Conservation (phyloP, 2,113 vertebrate genomes). For the Pimephales promelas region DNA sequence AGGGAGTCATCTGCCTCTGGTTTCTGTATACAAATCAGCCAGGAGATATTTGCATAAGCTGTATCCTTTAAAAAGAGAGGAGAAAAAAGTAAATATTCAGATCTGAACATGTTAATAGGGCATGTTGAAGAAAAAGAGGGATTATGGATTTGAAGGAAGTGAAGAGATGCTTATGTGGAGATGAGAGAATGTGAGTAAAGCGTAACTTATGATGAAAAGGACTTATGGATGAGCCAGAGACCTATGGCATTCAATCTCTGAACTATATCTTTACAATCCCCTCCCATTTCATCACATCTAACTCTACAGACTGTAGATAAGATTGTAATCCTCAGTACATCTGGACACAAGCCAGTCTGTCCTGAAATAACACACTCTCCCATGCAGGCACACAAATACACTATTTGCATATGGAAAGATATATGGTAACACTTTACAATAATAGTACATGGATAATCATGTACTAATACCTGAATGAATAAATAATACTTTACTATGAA, state of each 20-base stretch:
- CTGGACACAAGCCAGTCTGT: conserved; percentile 25
- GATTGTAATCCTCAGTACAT: conserved; percentile 42
- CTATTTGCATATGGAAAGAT: not conserved
- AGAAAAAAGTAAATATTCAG: not conserved
- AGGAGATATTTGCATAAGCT: conserved; percentile 34
- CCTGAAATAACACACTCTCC: not conserved
- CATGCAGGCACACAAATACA: conserved; percentile 10
- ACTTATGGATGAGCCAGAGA: not conserved
- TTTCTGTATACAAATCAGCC: conserved; percentile 33
- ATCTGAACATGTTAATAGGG: not conserved
- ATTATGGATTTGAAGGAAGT: not conserved
- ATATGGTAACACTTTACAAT: too few species aligned
- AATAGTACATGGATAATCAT: too few species aligned
- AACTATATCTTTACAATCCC: conserved; percentile 36
- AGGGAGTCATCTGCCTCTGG: conserved; percentile 31
- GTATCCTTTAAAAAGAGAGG: conserved; percentile 4
- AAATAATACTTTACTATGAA: too few species aligned
- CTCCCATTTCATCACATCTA: conserved; percentile 9
- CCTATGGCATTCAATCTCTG: not conserved
- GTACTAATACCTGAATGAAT: too few species aligned
- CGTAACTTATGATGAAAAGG: not conserved
- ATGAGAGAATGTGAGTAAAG: not conserved
- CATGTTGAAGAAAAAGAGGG: not conserved
- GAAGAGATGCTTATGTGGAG: not conserved
- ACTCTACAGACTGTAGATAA: conserved; percentile 18